Conservation (phyloP, 1,140 invertebrate genomes). For the Cheumatopsyche charites region DNA sequence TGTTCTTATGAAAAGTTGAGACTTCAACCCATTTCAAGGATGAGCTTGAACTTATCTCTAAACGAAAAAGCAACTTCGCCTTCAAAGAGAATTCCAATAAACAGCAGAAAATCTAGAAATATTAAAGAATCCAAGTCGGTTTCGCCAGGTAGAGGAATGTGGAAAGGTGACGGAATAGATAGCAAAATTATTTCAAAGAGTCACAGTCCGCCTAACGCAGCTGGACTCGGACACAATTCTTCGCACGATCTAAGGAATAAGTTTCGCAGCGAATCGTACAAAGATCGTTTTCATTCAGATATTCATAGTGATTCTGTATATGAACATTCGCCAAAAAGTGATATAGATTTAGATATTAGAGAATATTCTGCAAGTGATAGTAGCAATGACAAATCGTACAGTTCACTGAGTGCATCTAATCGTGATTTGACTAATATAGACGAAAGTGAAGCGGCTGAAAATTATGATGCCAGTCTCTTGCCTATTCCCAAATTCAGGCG, state of each 20-base stretch:
- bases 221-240: slow-evolving; percentile 55
- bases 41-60: background rate
- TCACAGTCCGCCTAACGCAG: slow-evolving; percentile 55
- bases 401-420: slow-evolving; percentile 52
- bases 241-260: slow-evolving; percentile 52
- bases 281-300: slow-evolving; percentile 46
- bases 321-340: slow-evolving; percentile 57
- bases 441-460: slow-evolving; percentile 60
- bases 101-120: slow-evolving; percentile 19
- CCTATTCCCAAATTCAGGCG: slow-evolving; percentile 38
- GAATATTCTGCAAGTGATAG: slow-evolving; percentile 54
- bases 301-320: slow-evolving; percentile 55
- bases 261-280: slow-evolving; percentile 46
- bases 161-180: slow-evolving; percentile 53
- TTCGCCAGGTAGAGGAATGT: slow-evolving; percentile 55
- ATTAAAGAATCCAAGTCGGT: slow-evolving; percentile 55
- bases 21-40: slow-evolving; percentile 51
- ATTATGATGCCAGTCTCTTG: slow-evolving; percentile 51
- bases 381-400: slow-evolving; percentile 51
- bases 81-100: slow-evolving; percentile 42
- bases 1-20: slow-evolving; percentile 67
- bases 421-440: slow-evolving; percentile 56
- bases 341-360: slow-evolving; percentile 53
- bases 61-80: slow-evolving; percentile 38
- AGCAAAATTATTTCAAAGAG: slow-evolving; percentile 57